A percentile compares a stretch with the other conserved stretches of the same genome.
Conservation (phyloP, 2,797 vertebrate species). For the Falco biarmicus region DNA sequence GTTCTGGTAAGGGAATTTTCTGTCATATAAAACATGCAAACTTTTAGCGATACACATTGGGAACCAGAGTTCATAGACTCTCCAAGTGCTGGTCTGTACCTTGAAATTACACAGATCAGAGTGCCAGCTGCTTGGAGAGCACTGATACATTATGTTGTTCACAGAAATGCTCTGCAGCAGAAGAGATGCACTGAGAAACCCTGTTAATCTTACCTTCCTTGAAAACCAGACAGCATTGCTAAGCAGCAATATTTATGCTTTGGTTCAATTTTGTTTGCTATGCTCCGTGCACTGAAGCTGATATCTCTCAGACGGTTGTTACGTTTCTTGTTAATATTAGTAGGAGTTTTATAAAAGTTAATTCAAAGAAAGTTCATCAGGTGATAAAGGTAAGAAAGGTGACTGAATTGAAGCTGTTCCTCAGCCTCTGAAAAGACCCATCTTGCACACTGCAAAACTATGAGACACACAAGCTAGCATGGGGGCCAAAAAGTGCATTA, state of each 20-base stretch:
- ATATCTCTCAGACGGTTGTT: background rate
- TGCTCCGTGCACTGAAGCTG: background rate
- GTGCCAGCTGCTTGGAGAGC: background rate
- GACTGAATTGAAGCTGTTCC: background rate
- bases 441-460: background rate
- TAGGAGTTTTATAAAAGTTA: background rate
- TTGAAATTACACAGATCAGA: background rate
- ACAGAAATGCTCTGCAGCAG: background rate
- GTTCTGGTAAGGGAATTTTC: background rate
- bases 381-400: background rate
- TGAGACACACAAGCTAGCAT: background rate
- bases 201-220: background rate
- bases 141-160: background rate
- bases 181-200: background rate
- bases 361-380: background rate
- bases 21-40: background rate
- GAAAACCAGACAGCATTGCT: background rate
- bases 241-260: background rate
- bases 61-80: background rate
- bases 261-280: background rate
- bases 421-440: background rate
- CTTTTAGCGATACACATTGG: background rate
- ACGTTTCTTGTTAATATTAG: background rate
- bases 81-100: background rate
- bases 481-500: background rate